These are phyloP conservation scores for Aplidium turbinatum DNA, from an alignment of 23 tunicate genomes.

Conservation along the genomic window DNA sequence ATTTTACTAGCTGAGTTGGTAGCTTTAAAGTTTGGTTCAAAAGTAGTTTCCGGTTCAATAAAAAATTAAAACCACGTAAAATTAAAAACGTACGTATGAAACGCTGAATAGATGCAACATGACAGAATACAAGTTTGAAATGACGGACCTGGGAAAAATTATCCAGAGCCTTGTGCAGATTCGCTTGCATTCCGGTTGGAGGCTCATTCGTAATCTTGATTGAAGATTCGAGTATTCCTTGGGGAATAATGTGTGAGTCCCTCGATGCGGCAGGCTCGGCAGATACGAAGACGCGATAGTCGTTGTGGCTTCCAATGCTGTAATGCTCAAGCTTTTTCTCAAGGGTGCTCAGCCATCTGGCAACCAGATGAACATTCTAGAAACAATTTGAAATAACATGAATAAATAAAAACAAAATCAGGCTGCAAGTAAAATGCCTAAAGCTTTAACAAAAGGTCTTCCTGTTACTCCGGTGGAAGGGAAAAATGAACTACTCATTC, in stretches of 20 bases:
- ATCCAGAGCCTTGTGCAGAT: constrained; percentile 97
- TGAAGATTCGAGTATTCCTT: constrained; percentile 94
- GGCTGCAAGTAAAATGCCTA: too few species aligned
- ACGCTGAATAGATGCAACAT: neutral
- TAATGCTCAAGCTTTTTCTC: constrained; percentile 91
- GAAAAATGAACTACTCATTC: too few species aligned
- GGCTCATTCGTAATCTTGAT: constrained; percentile 99
- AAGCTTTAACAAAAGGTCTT: too few species aligned
- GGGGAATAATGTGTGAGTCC: constrained; percentile 93
- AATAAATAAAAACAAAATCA: too few species aligned
- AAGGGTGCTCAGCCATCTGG: constrained; percentile 92
- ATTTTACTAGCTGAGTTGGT: too few species aligned
- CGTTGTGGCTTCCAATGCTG: constrained; percentile 80
- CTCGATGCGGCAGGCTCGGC: constrained; percentile 99
- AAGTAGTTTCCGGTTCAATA: neutral
- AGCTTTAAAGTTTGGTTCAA: neutral
- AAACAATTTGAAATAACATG: too few species aligned
- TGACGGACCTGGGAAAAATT: constrained; percentile 87
- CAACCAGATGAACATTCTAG: constrained; percentile 97
- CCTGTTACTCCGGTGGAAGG: too few species aligned
- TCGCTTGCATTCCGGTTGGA: constrained; percentile 99
- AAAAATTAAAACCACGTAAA: neutral
- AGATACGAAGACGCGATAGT: constrained; percentile 84
- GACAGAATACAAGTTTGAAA: neutral
- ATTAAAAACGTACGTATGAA: neutral